Evolutionary conservation across 2,888 invertebrate genomes (phyloP).

Genomic region (Lasioglossum morio): DNA sequence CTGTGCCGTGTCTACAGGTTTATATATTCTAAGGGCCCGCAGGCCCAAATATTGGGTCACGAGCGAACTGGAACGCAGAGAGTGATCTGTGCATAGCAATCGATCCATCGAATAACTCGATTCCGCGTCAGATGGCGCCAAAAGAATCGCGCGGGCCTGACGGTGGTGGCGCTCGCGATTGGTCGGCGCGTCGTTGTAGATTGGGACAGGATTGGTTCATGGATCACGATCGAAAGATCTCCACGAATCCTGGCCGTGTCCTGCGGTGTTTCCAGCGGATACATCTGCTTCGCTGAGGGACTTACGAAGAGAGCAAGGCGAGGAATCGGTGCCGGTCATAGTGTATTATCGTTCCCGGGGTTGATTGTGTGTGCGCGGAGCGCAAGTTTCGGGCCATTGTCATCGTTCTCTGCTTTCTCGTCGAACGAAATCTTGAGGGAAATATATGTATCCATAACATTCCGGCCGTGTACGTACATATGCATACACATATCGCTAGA

Average conservation of each 20-base stretch:
- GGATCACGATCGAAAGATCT: slow-evolving; percentile 42
- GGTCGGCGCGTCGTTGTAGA: slow-evolving; percentile 2
- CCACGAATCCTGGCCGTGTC: slow-evolving; percentile 41
- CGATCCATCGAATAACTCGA: neutral
- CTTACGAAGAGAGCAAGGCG: neutral
- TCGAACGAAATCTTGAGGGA: slow-evolving; percentile 4
- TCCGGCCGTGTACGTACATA: neutral
- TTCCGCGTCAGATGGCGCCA: slow-evolving; percentile 46
- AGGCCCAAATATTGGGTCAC: slow-evolving; percentile 15
- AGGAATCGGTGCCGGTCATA: slow-evolving; percentile 31
- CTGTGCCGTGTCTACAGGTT: no score
- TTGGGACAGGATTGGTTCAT: slow-evolving; percentile 42
- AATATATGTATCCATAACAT: slow-evolving; percentile 16
- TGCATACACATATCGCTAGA: slow-evolving; percentile 31
- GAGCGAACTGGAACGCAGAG: slow-evolving; percentile 21
- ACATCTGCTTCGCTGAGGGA: neutral
- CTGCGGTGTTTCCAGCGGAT: neutral
- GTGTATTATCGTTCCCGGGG: slow-evolving; percentile 7
- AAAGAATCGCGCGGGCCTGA: neutral
- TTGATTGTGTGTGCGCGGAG: slow-evolving; percentile 3
- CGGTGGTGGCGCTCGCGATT: slow-evolving; percentile 19
- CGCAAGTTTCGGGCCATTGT: slow-evolving; percentile 51
- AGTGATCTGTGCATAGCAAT: neutral
- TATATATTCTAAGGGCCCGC: neutral
- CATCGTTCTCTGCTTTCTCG: slow-evolving; percentile 12